phyloP scores from a whole-genome alignment of 30 jellyfish, hydroid and myxozoan genomes.

The Chrysaora quinquecirrha region DNA sequence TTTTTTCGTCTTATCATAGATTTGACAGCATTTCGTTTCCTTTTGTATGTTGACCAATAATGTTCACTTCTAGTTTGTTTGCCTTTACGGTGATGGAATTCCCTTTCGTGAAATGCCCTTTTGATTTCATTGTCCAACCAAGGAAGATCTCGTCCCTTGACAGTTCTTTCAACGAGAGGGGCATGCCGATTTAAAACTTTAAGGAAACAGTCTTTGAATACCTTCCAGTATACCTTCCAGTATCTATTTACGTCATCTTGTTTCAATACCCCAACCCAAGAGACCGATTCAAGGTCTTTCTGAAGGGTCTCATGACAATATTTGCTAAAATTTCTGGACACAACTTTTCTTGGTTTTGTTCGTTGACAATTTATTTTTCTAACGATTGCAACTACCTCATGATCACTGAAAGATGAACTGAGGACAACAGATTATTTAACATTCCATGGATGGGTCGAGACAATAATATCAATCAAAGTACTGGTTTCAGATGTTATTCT shows the following conservation, averaged over 20 bases:
- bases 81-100: slow-evolving; percentile 55
- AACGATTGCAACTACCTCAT: slow-evolving; percentile 37
- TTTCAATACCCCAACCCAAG: slow-evolving; percentile 38
- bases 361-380: slow-evolving; percentile 58
- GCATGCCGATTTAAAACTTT: slow-evolving; percentile 50
- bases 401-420: slow-evolving; percentile 76
- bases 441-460: slow-evolving; percentile 62
- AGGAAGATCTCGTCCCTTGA: slow-evolving; percentile 66
- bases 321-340: slow-evolving; percentile 60
- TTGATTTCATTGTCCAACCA: slow-evolving; percentile 64
- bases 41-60: slow-evolving; percentile 68
- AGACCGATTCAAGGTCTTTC: slow-evolving; percentile 58
- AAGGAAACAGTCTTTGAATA: slow-evolving; percentile 43
- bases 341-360: slow-evolving; percentile 41
- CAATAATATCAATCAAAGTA: slow-evolving; percentile 23
- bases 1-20: slow-evolving; percentile 38
- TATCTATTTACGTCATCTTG: slow-evolving; percentile 33
- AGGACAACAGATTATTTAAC: slow-evolving; percentile 66
- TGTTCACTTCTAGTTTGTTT: slow-evolving; percentile 53
- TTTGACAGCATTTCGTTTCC: slow-evolving; percentile 57
- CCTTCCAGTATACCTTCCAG: slow-evolving; percentile 46
- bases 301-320: slow-evolving; percentile 57
- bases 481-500: slow-evolving; percentile 57
- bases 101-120: slow-evolving; percentile 28
- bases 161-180: slow-evolving; percentile 60